Evolutionary conservation across 2,888 invertebrate species (phyloP).

Genomic region (Polia nebulosa): DNA sequence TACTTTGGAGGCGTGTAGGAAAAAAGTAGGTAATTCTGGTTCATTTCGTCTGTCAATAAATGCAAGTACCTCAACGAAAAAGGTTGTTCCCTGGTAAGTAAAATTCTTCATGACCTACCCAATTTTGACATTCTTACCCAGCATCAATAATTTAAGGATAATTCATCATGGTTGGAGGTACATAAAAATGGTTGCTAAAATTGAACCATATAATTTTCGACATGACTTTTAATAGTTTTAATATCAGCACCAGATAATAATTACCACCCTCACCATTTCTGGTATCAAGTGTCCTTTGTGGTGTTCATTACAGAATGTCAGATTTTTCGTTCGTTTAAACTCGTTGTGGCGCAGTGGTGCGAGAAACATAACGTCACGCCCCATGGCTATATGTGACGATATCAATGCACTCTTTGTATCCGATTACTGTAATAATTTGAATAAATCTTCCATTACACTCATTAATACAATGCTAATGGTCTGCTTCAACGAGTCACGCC

Average conservation of each 20-base stretch:
- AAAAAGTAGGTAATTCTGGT: background rate
- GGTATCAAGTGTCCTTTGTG: conserved; percentile 56
- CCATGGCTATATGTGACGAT: conserved; percentile 72
- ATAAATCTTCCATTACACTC: conserved; percentile 66
- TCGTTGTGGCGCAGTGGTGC: conserved; percentile 73
- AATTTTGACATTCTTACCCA: background rate
- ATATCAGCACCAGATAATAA: conserved; percentile 35
- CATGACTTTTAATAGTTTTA: conserved; percentile 19
- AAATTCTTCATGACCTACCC: background rate
- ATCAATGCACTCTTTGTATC: conserved; percentile 63
- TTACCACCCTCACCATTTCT: conserved; percentile 35
- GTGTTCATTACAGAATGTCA: conserved; percentile 81
- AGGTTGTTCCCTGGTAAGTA: background rate
- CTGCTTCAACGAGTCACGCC: conserved; percentile 58
- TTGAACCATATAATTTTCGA: background rate
- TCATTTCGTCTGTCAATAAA: background rate
- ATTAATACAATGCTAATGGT: conserved; percentile 63
- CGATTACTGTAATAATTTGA: conserved; percentile 64
- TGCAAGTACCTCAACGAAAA: too few relatives aligned
- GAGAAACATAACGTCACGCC: conserved; percentile 79
- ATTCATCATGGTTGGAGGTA: background rate
- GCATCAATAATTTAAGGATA: background rate
- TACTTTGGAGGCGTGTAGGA: background rate
- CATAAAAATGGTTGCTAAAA: background rate
- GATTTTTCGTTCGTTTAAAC: conserved; percentile 83